Evolutionary conservation across 1,140 invertebrate species (phyloP), one percentile per base, ranked within the genome.

Genomic region (Ceratina japonica): DNA sequence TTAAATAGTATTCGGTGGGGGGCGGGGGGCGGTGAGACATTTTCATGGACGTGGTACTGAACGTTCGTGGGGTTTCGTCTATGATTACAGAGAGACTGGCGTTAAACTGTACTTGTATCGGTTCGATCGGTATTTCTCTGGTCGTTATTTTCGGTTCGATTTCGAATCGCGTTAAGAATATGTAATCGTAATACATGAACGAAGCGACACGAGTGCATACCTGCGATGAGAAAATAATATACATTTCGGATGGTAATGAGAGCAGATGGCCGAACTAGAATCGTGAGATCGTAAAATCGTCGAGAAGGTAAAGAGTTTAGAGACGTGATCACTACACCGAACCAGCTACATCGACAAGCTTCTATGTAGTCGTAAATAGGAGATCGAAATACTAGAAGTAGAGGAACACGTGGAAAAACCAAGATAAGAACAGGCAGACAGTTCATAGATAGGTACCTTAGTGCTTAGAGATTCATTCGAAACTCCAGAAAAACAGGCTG

Each of bases 401-500:
- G 74, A 82, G 82, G 65, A 44, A 83, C 65, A 80, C 64, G 70
- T 75, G 79, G 75, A 69, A 68, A 86, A 87, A 90, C 72, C 82
- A 90, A 90, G 85, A 88, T 83, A 87, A 87, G 87, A 91, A 89
- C 85, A 92, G 88, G 91, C 85, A 91, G 89, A 92, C 84, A 90
- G 86, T 91, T 90, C 83, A 86, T 90, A 91, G 89, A 90, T 90
- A 91, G 90, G 88, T 93, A 93, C 93, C 93, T 93, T 93, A 92
- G 89, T 89, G 86, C 89, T 91, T 92, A 92, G 88, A 93, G 89
- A 91, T 92, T 92, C 92, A 94, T 93, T 92, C 91, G 92, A 93
- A 94, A 94, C 89, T 93, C 93, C 93, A 94, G 93, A 94, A 93
- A 94, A 93, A 94, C 94, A 92, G 94, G 94, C 94, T 94, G 94